Conservation (phyloP, 2,113 vertebrate species). For the Pseudois nayaur region DNA sequence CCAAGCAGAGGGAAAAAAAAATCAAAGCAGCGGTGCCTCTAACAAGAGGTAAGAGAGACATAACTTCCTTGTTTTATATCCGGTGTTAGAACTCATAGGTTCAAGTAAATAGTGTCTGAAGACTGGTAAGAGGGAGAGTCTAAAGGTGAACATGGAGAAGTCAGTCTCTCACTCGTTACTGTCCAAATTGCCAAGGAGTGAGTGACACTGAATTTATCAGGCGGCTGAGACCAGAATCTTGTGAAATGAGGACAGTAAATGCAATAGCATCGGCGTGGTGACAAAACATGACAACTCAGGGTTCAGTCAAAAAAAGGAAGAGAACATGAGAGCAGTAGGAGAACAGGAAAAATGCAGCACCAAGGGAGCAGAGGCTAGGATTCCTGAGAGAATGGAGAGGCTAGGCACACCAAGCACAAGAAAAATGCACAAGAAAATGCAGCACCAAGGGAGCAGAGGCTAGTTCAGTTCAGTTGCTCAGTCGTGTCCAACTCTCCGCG, state of each 20-base stretch:
- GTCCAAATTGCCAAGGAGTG: neutral
- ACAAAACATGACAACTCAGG: neutral
- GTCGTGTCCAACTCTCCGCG: rapidly evolving
- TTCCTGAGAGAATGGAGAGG: neutral
- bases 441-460: neutral
- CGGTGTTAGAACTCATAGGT: neutral
- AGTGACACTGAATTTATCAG: neutral
- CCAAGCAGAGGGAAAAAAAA: neutral
- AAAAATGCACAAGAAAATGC: too few species aligned
- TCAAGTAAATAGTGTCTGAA: neutral
- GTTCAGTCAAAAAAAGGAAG: neutral
- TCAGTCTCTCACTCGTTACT: neutral
- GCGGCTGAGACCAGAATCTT: neutral
- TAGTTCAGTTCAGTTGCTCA: too few species aligned
- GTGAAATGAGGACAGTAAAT: neutral
- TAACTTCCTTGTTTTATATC: neutral
- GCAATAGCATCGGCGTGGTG: neutral
- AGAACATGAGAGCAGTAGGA: neutral
- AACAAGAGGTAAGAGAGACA: neutral
- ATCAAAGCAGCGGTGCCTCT: neutral
- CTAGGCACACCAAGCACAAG: neutral
- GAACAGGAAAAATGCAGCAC: neutral
- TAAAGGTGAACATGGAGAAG: neutral
- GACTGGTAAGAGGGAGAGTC: rapidly evolving
- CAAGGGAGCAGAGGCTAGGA: neutral